Percentiles rank a stretch among this genome's conserved stretches.
These are phyloP conservation scores for Gallinago jamesoni DNA, from an alignment of 2,113 vertebrate genomes.

Conservation along the genomic window DNA sequence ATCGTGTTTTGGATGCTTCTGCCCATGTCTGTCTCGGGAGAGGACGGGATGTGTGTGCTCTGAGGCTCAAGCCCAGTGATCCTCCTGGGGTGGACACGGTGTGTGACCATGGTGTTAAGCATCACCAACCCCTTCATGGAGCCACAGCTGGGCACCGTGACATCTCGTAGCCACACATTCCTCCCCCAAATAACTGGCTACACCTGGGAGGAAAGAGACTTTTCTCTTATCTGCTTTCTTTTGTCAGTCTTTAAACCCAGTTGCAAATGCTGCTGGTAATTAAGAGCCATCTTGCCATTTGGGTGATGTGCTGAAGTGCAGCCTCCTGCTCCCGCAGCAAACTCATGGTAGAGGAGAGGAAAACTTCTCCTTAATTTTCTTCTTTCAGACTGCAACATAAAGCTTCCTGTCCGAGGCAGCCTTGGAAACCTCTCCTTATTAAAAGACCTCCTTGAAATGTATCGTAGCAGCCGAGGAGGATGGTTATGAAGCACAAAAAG, in stretches of 20 bases:
- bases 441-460: slow-evolving; percentile 2
- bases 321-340: neutral
- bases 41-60: neutral
- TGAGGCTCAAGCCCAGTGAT: neutral
- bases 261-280: neutral
- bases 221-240: neutral
- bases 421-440: slow-evolving; percentile 15
- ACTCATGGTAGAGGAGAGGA: neutral
- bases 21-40: rapidly evolving
- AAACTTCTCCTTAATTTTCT: neutral
- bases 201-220: neutral
- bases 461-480: neutral
- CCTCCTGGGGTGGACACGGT: neutral
- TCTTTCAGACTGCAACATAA: neutral
- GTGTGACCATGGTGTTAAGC: neutral
- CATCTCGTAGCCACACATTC: neutral
- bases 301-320: neutral
- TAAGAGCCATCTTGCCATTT: neutral
- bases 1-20: neutral
- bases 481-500: slow-evolving; percentile 44
- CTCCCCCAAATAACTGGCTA: neutral
- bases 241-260: neutral
- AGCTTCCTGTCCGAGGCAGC: neutral
- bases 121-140: neutral
- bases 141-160: neutral